A percentile compares a stretch with the other conserved stretches of the same genome.
Conservation (phyloP, 2,797 vertebrate genomes). For the Lithobates pipiens region DNA sequence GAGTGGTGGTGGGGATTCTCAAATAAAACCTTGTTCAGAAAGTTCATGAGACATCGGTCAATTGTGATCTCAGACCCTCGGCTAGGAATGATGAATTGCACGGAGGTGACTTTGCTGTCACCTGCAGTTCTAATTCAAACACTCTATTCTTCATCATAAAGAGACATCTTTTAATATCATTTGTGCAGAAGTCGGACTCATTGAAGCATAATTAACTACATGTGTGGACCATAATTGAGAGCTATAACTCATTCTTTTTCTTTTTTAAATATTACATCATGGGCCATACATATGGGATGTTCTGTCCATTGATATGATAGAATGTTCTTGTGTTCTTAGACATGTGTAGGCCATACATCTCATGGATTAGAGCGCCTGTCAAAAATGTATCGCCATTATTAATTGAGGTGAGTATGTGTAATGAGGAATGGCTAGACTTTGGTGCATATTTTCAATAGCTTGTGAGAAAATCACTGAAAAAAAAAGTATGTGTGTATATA, state of each 20-base stretch:
- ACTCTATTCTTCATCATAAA: slow-evolving; percentile 57
- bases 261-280: slow-evolving; percentile 57
- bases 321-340: slow-evolving; percentile 28
- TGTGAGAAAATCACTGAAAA: no score
- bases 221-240: slow-evolving; percentile 55
- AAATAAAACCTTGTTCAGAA: slow-evolving; percentile 26
- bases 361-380: neutral
- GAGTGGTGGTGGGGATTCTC: slow-evolving; percentile 4
- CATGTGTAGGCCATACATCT: slow-evolving; percentile 7
- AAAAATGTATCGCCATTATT: slow-evolving; percentile 14
- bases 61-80: slow-evolving; percentile 19
- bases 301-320: slow-evolving; percentile 36
- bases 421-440: neutral
- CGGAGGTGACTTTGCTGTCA: slow-evolving; percentile 42
- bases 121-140: slow-evolving; percentile 33
- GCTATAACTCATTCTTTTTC: slow-evolving; percentile 57
- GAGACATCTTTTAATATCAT: slow-evolving; percentile 57
- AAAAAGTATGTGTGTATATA: no score
- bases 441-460: no score
- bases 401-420: neutral
- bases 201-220: slow-evolving; percentile 54
- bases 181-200: slow-evolving; percentile 57
- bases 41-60: slow-evolving; percentile 23
- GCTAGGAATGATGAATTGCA: slow-evolving; percentile 40
- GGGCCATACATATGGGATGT: slow-evolving; percentile 26